Percentiles rank a stretch among this genome's conserved stretches.
Evolutionary conservation across 2,113 vertebrate genomes (phyloP).

Genomic region (Poeciliopsis occidentalis): DNA sequence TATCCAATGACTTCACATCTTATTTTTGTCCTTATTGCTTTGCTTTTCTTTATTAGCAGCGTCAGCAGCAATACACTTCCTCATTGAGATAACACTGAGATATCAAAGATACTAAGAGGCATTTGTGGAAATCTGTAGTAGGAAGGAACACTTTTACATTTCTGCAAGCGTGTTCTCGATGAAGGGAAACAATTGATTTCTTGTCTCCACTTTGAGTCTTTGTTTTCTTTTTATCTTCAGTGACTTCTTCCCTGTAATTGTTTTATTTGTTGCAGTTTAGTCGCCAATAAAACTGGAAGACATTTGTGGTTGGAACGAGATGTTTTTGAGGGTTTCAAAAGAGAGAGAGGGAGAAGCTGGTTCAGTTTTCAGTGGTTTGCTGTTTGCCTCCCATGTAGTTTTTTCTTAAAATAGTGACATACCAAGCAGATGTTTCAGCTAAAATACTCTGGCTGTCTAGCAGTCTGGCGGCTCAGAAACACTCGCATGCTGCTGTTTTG

Average conservation of each 20-base stretch:
- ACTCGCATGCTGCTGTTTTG: not conserved
- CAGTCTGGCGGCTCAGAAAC: too few relatives aligned
- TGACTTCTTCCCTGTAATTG: not conserved
- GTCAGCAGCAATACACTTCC: not conserved
- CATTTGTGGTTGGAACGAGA: not conserved
- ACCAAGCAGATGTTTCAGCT: too few relatives aligned
- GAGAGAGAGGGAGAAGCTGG: not conserved
- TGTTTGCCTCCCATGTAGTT: too few relatives aligned
- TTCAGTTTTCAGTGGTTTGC: not conserved
- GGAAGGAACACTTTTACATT: not conserved
- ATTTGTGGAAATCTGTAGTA: not conserved
- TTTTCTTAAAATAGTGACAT: too few relatives aligned
- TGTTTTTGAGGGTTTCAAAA: not conserved
- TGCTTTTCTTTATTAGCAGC: not conserved
- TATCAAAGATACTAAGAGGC: not conserved
- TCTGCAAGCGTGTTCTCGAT: not conserved
- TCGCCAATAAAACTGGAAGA: not conserved
- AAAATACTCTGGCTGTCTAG: too few relatives aligned
- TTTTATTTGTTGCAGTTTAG: not conserved
- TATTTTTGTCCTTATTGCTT: not conserved
- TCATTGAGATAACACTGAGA: not conserved
- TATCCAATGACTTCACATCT: not conserved
- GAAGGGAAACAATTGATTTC: not conserved
- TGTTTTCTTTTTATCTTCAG: not conserved
- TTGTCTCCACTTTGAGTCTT: not conserved